Conservation (phyloP, 2,888 invertebrate species). For the Dynastes maya region DNA sequence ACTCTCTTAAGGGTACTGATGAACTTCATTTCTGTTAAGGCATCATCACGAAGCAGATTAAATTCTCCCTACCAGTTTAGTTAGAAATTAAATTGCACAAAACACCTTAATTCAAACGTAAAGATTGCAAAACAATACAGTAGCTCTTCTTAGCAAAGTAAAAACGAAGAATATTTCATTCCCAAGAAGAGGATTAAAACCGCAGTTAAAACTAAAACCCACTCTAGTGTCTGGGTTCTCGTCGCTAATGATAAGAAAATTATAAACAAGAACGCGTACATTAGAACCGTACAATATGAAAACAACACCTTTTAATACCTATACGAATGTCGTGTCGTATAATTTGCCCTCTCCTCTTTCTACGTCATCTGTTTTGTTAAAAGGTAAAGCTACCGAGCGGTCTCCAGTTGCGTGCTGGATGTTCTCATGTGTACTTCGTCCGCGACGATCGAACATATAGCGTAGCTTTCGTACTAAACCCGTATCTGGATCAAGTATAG, state of each 20-base stretch:
- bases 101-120: no score
- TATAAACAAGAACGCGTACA: conserved; percentile 27
- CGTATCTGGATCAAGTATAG: conserved; percentile 23
- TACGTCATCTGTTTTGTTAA: conserved; percentile 50
- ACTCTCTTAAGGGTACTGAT: no score
- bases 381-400: conserved; percentile 49
- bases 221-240: background rate
- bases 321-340: conserved; percentile 22
- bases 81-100: no score
- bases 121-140: no score
- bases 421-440: conserved; percentile 15
- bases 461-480: conserved; percentile 10
- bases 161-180: no score
- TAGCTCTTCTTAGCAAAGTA: no score
- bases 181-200: background rate
- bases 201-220: background rate
- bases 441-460: background rate
- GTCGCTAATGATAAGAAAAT: conserved; percentile 21
- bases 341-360: conserved; percentile 47
- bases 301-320: conserved; percentile 47
- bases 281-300: conserved; percentile 7
- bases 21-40: no score
- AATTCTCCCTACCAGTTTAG: no score
- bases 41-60: no score
- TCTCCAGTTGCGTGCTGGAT: conserved; percentile 39